Percentiles rank a stretch among this genome's conserved stretches.
phyloP scores from a whole-genome alignment of 2,888 invertebrate genomes.

The Micropterix aruncella region DNA sequence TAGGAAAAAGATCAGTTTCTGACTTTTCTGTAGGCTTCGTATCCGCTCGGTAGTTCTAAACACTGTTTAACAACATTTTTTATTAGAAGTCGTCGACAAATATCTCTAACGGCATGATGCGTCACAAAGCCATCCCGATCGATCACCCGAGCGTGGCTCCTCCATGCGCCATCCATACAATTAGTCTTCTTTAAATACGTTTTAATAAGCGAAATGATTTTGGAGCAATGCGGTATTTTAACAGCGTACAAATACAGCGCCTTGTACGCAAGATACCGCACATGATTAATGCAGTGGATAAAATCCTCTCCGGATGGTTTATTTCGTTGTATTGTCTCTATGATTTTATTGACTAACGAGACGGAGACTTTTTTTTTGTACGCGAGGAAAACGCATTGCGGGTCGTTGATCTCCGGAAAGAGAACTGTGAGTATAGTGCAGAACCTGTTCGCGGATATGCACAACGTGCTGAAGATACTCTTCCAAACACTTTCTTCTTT shows the following conservation, averaged over 20 bases:
- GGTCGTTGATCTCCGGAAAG: slow-evolving; percentile 20
- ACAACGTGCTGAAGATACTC: slow-evolving; percentile 29
- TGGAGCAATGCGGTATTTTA: slow-evolving; percentile 25
- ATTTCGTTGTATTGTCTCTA: slow-evolving; percentile 22
- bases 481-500: slow-evolving; percentile 26
- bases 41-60: slow-evolving; percentile 8
- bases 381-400: slow-evolving; percentile 19
- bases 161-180: slow-evolving; percentile 32
- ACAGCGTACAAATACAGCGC: slow-evolving; percentile 27
- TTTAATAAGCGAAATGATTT: slow-evolving; percentile 21
- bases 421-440: slow-evolving; percentile 29
- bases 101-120: slow-evolving; percentile 19
- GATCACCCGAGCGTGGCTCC: slow-evolving; percentile 24
- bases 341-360: slow-evolving; percentile 25
- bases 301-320: slow-evolving; percentile 21
- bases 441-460: slow-evolving; percentile 34
- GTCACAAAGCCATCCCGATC: slow-evolving; percentile 19
- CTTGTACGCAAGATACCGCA: slow-evolving; percentile 28
- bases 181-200: slow-evolving; percentile 26
- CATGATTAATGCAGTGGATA: slow-evolving; percentile 32
- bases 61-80: slow-evolving; percentile 11
- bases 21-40: slow-evolving; percentile 7
- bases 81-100: slow-evolving; percentile 25
- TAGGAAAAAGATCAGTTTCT: too few relatives aligned
- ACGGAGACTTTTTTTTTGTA: slow-evolving; percentile 31